phyloP scores from a whole-genome alignment of 2,113 vertebrate genomes.

The Calyptommatus sinebrachiatus region DNA sequence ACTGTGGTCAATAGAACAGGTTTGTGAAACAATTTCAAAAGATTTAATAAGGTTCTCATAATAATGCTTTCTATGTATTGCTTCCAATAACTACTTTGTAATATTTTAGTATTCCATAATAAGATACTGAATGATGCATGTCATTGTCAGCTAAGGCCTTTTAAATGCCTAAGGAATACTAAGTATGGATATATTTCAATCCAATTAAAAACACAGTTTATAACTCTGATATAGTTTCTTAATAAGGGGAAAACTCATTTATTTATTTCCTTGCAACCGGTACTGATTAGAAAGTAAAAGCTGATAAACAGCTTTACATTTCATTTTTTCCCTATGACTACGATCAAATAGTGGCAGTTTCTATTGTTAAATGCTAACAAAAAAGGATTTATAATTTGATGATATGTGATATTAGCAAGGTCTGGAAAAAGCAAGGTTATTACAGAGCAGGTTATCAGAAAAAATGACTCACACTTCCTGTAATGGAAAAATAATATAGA shows the following conservation, averaged over 20 bases:
- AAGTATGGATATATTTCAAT: slow-evolving; percentile 1
- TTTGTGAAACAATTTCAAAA: slow-evolving; percentile 26
- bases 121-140: slow-evolving; percentile 19
- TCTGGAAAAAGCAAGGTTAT: slow-evolving; percentile 22
- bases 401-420: slow-evolving; percentile 9
- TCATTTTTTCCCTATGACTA: not conserved
- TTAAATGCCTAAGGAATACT: slow-evolving; percentile 26
- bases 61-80: slow-evolving; percentile 32
- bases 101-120: slow-evolving; percentile 15
- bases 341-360: slow-evolving; percentile 11
- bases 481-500: slow-evolving; percentile 20
- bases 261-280: not conserved
- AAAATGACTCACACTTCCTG: not conserved
- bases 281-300: slow-evolving; percentile 13
- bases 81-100: slow-evolving; percentile 19
- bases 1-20: slow-evolving; percentile 30
- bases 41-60: slow-evolving; percentile 18
- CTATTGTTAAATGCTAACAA: not conserved
- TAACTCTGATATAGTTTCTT: not conserved
- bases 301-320: slow-evolving; percentile 15
- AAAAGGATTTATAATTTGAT: slow-evolving; percentile 31
- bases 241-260: slow-evolving; percentile 15
- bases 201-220: slow-evolving; percentile 33
- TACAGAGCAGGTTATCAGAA: not conserved
- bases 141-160: not conserved